phyloP scores from a whole-genome alignment of 2,113 vertebrate genomes.

The Meles meles region DNA sequence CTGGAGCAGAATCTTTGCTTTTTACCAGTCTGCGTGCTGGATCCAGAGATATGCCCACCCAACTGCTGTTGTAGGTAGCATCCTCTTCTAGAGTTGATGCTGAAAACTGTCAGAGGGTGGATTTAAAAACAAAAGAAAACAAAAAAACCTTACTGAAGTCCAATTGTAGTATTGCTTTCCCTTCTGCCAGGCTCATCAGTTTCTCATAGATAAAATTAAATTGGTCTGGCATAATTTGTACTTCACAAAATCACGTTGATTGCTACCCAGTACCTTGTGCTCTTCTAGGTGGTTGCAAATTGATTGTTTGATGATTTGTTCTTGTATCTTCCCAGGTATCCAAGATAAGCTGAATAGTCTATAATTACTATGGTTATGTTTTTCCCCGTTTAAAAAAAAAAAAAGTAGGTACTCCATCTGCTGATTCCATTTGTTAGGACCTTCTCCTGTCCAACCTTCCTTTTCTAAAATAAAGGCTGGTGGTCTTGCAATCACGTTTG shows the following conservation, averaged over 20 bases:
- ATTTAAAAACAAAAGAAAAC: neutral
- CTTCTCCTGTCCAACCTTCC: neutral
- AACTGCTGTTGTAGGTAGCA: neutral
- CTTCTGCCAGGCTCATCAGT: slow-evolving; percentile 33
- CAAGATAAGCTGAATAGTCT: slow-evolving; percentile 51
- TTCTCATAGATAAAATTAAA: slow-evolving; percentile 61
- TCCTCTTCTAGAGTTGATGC: neutral
- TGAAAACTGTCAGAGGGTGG: neutral
- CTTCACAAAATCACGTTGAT: slow-evolving; percentile 61
- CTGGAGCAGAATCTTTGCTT: neutral
- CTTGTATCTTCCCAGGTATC: slow-evolving; percentile 58
- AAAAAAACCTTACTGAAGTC: slow-evolving; percentile 23
- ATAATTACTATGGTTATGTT: slow-evolving; percentile 57
- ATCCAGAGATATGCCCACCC: neutral
- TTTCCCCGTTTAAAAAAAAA: slow-evolving; percentile 20
- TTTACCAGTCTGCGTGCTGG: neutral
- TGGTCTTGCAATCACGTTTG: slow-evolving; percentile 44
- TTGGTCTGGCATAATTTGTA: slow-evolving; percentile 56
- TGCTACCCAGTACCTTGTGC: slow-evolving; percentile 20
- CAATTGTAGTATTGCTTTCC: slow-evolving; percentile 43
- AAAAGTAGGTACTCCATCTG: neutral
- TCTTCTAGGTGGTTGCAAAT: slow-evolving; percentile 59
- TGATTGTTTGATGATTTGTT: slow-evolving; percentile 68
- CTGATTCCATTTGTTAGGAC: slow-evolving; percentile 2
- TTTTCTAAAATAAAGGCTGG: slow-evolving; percentile 56